These are phyloP conservation scores for Threskiornis aethiopicus DNA, from an alignment of 2,797 vertebrate species.

Conservation along the genomic window DNA sequence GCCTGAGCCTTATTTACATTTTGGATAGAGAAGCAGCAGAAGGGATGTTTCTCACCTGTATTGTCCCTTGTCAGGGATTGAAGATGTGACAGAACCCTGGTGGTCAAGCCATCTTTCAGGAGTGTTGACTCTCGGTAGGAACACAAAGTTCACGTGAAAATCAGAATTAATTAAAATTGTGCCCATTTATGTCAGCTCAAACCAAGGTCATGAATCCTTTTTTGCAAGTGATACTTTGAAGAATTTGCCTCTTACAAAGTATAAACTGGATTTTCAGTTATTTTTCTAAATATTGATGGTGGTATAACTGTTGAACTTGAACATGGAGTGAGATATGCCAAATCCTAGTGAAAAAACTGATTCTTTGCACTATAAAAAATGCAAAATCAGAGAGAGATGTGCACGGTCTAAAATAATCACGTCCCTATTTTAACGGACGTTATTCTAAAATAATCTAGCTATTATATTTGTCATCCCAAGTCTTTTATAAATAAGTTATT, in stretches of 20 bases:
- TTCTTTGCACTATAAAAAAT: background rate
- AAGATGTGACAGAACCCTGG: background rate
- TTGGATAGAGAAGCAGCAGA: background rate
- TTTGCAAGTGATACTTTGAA: background rate
- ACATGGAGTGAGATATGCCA: background rate
- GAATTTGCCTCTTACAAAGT: conserved; percentile 9
- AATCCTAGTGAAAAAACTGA: background rate
- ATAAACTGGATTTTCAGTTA: background rate
- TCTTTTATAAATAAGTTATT: background rate
- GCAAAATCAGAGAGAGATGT: background rate
- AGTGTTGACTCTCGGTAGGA: background rate
- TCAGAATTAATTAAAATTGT: background rate
- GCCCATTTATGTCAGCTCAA: background rate
- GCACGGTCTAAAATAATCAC: background rate
- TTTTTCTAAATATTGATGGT: conserved; percentile 33
- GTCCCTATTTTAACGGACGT: background rate
- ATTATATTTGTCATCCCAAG: background rate
- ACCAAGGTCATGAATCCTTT: background rate
- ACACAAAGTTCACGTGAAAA: background rate
- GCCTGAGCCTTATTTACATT: background rate
- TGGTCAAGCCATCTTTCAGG: background rate
- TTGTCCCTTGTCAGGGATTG: background rate
- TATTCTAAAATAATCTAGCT: background rate
- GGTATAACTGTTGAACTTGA: background rate
- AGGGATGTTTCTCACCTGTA: background rate